Percentiles rank a stretch among this genome's conserved stretches.
Conservation (phyloP, 1,140 invertebrate genomes). For the Bombus impatiens region DNA sequence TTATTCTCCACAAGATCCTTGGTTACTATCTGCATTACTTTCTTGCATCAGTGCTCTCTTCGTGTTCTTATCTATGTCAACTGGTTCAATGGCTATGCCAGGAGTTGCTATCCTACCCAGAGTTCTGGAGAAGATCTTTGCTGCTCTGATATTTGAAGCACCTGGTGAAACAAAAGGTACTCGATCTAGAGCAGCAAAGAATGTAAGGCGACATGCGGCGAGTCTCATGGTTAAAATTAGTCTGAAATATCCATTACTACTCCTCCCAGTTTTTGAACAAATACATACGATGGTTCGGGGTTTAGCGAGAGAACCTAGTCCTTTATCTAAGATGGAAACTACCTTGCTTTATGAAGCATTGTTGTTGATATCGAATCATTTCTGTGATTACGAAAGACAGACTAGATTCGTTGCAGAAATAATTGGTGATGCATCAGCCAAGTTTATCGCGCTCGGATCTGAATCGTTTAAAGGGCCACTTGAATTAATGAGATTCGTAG, state of each 20-base stretch:
- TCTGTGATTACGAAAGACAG: constrained; percentile 93
- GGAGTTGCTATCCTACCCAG: constrained; percentile 88
- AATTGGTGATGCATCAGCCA: constrained; percentile 84
- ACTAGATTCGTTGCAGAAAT: constrained; percentile 92
- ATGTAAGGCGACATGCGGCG: constrained; percentile 93
- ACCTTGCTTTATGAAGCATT: constrained; percentile 90
- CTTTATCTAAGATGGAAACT: constrained; percentile 92
- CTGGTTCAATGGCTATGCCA: constrained; percentile 88
- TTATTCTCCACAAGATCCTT: constrained; percentile 88
- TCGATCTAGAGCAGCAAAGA: constrained; percentile 89
- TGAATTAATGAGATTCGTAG: constrained; percentile 90
- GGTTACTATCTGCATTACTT: constrained; percentile 90
- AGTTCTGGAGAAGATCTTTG: constrained; percentile 94
- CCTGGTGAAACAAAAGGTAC: constrained; percentile 84
- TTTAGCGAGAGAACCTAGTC: constrained; percentile 80
- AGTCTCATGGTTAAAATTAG: constrained; percentile 95
- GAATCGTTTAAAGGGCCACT: constrained; percentile 85
- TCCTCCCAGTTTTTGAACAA: constrained; percentile 93
- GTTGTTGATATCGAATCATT: constrained; percentile 93
- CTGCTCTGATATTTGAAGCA: constrained; percentile 88
- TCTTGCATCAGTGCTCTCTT: constrained; percentile 95
- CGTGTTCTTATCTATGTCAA: constrained; percentile 93
- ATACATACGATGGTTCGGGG: constrained; percentile 86
- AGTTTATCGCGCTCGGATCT: constrained; percentile 85
- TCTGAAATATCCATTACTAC: constrained; percentile 91